These are phyloP conservation scores for Parazoanthus darwini DNA, from an alignment of 92 coral and sea anemone species.

Conservation along the genomic window DNA sequence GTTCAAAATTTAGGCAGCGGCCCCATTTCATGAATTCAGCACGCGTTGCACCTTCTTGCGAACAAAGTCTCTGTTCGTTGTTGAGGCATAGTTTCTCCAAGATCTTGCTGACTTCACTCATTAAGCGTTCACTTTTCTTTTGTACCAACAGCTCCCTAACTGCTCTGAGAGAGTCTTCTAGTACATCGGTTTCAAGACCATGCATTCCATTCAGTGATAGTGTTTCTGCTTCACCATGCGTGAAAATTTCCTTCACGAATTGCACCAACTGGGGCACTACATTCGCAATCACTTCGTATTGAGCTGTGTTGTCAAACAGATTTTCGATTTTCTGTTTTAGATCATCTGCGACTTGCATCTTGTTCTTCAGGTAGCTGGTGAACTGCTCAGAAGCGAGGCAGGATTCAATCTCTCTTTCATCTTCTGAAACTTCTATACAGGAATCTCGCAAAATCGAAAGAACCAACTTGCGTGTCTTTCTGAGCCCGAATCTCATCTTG, in stretches of 20 bases:
- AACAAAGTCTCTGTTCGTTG: not conserved
- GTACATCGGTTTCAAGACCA: not conserved
- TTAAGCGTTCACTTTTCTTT: not conserved
- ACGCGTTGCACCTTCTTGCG: not conserved
- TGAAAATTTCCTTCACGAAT: slow-evolving; percentile 26
- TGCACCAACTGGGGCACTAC: slow-evolving; percentile 13
- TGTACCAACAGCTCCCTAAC: slow-evolving; percentile 4
- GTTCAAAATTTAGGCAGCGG: not conserved
- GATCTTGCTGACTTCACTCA: slow-evolving; percentile 29
- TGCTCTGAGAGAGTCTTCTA: not conserved
- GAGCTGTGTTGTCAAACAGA: not conserved
- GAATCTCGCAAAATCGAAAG: slow-evolving; percentile 8
- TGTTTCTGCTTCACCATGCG: not conserved
- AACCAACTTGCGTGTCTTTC: not conserved
- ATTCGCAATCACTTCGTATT: not conserved
- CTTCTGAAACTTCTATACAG: slow-evolving; percentile 27
- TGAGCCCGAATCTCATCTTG: not conserved
- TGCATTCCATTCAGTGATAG: slow-evolving; percentile 30
- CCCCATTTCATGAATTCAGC: slow-evolving; percentile 12
- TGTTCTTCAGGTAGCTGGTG: slow-evolving; percentile 13
- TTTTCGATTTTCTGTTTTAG: not conserved
- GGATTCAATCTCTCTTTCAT: not conserved
- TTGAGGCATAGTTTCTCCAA: slow-evolving; percentile 7
- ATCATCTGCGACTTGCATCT: not conserved
- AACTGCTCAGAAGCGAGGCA: slow-evolving; percentile 23